Conservation (phyloP, 2,888 invertebrate genomes). For the Andrena praecox region DNA sequence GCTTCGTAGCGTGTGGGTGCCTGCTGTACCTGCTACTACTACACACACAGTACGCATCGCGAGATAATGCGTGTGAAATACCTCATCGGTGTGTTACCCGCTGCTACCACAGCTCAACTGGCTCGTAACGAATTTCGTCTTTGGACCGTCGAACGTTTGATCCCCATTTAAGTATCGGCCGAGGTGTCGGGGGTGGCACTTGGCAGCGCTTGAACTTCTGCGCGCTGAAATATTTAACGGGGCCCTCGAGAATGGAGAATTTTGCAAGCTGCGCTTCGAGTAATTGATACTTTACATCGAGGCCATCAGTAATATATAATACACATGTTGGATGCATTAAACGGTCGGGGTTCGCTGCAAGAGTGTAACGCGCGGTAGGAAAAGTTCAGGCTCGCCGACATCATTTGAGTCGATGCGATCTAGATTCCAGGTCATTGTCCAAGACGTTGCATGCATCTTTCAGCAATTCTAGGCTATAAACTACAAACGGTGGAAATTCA, state of each 20-base stretch:
- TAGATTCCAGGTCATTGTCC: no score
- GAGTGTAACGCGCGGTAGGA: no score
- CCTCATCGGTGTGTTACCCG: constrained; percentile 42
- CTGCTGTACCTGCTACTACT: constrained; percentile 24
- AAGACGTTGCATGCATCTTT: no score
- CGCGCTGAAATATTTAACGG: constrained; percentile 9
- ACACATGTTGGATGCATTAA: no score
- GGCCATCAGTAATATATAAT: background rate
- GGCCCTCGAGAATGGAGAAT: background rate
- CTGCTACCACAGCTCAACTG: constrained; percentile 34
- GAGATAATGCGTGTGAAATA: constrained; percentile 61
- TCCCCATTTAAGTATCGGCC: constrained; percentile 46
- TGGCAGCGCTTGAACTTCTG: constrained; percentile 20
- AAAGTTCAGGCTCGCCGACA: no score
- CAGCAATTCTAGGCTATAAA: no score
- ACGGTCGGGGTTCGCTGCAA: no score
- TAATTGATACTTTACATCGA: background rate
- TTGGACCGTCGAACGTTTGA: constrained; percentile 46
- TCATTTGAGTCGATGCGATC: no score
- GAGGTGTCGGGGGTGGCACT: constrained; percentile 38
- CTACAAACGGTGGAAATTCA: no score
- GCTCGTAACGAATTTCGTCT: constrained; percentile 63
- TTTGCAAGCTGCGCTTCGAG: constrained; percentile 3
- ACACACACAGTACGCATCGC: constrained; percentile 40
- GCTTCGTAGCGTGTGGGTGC: background rate